phyloP scores from a whole-genome alignment of 1,140 invertebrate genomes.

The Homarus americanus region DNA sequence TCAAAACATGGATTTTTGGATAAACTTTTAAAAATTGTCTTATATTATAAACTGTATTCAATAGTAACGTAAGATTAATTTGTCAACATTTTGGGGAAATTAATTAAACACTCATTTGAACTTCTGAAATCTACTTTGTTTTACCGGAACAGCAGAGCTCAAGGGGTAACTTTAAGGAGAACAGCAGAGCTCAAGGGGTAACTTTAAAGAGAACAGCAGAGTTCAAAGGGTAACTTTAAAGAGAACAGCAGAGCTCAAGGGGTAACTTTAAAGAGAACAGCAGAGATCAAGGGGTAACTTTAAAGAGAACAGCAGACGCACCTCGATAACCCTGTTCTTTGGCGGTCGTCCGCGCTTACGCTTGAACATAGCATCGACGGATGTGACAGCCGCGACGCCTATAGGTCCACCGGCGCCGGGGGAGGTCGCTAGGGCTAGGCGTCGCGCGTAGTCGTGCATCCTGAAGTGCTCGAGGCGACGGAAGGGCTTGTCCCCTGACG shows the following conservation, averaged over 20 bases:
- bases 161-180: not conserved
- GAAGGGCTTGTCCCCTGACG: conserved; percentile 88
- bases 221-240: not conserved
- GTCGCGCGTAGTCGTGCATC: conserved; percentile 86
- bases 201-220: not conserved
- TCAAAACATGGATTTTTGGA: not conserved
- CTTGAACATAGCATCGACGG: conserved; percentile 92
- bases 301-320: conserved; percentile 74
- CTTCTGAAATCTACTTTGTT: no score
- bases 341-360: conserved; percentile 93
- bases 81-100: no score
- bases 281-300: not conserved
- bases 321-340: conserved; percentile 93
- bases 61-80: no score
- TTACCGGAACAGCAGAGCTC: not conserved
- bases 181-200: not conserved
- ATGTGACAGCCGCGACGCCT: conserved; percentile 84
- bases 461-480: conserved; percentile 92
- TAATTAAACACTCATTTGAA: no score
- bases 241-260: not conserved
- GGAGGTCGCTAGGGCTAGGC: conserved; percentile 64
- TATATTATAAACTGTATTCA: no score
- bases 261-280: not conserved
- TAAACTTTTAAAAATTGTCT: no score
- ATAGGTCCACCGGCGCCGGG: conserved; percentile 76